Conservation (phyloP, 2,113 vertebrate species). For the Phasianus colchicus region DNA sequence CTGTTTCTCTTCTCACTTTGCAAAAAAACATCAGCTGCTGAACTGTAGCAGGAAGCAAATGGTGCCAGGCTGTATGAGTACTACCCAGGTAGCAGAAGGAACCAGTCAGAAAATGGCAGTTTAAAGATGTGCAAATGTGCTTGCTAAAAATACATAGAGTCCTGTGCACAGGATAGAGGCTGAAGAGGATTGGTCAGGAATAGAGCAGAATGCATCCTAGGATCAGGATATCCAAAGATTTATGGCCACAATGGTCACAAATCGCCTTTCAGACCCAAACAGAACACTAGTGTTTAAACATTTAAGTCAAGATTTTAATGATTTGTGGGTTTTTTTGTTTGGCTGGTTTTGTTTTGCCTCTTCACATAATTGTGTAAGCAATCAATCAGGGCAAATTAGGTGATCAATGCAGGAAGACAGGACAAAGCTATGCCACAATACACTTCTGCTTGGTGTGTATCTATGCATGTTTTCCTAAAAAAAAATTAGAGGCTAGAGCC, state of each 20-base stretch:
- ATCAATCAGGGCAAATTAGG: not conserved
- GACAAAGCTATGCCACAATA: not conserved
- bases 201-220: not conserved
- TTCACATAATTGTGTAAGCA: not conserved
- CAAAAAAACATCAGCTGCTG: not conserved
- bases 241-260: not conserved
- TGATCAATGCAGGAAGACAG: not conserved
- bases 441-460: not conserved
- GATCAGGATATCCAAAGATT: not conserved
- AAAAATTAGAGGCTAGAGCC: not conserved
- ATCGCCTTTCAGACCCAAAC: not conserved
- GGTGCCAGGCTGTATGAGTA: not conserved
- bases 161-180: not conserved
- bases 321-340: no score
- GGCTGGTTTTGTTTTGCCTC: not conserved
- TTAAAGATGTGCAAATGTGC: not conserved
- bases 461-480: not conserved
- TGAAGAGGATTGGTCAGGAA: not conserved
- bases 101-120: not conserved
- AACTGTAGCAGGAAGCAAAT: not conserved
- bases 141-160: not conserved
- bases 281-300: not conserved
- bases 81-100: not conserved
- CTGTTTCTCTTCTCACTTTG: not conserved
- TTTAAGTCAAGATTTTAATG: not conserved